Base-by-base conservation (phyloP, 2,113 vertebrate genomes). In the Atherinomorus stipes region DNA sequence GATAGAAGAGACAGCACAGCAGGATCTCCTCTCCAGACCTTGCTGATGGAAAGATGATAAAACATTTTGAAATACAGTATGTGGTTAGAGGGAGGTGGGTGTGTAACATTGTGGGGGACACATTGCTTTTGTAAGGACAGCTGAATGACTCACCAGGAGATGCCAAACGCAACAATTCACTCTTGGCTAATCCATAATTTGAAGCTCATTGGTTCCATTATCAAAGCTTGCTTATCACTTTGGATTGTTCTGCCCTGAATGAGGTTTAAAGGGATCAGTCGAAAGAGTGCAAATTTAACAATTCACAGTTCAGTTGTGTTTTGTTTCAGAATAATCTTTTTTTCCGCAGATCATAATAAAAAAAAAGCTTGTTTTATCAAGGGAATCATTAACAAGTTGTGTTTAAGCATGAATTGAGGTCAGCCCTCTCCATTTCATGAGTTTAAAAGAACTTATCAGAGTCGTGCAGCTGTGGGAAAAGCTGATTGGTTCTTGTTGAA, bases 401-500 rank as follows among this genome's bases (percentile, higher is more conserved):
- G 49, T 59, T 82, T 45, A 47, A 45, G 47, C 69, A 63, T 81
- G 62, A 85, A 84, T 66, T 67, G 47, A 78, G 67, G 82, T 50
- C 65, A 75, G 42, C 58, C 63, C 44, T 80, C 74, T 81, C 40
- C 22, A 51, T 77, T 83, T 75, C 65, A 67, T 18, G 25, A 73
- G 72, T 80, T 85, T 78, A 40, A 42, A 77, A 28, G 59, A 78
- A 76, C 57, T 82, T 76, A 74, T 87, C 78, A 70, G 23, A 40
- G 28, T 2, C 16, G 50, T 23, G 42, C 81, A 88, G 66, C 58
- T 69, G 62, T 63, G 59, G 68, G 64, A 73, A 69, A 78, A 66
- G 56, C 70, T 60, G 78, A 66, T 71, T 85, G 76, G 68, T 61
- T 81, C 56, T 71, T 1, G n/a, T 65, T 18, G 71, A 81, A 52